Conservation (phyloP, 2,113 vertebrate genomes). For the Myiopsitta monachus region DNA sequence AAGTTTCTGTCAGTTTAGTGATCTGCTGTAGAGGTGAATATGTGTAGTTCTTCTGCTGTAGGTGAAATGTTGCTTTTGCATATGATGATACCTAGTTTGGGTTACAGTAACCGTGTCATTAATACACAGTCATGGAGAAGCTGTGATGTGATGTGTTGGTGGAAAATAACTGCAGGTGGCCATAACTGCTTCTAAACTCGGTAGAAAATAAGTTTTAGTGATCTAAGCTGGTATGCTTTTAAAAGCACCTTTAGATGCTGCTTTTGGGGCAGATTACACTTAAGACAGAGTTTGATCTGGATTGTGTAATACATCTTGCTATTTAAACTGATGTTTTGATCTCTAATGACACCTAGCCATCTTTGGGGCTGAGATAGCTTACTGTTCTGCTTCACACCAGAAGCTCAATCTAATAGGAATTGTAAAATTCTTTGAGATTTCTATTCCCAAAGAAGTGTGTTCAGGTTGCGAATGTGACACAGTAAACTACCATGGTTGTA, state of each 20-base stretch:
- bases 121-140: neutral
- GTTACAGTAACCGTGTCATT: neutral
- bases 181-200: neutral
- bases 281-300: neutral
- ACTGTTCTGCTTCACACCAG: neutral
- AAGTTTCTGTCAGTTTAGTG: neutral
- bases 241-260: neutral
- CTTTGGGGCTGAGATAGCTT: neutral
- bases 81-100: rapidly evolving
- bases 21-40: neutral
- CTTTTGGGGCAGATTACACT: neutral
- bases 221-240: neutral
- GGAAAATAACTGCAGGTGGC: neutral
- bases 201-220: neutral
- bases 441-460: neutral
- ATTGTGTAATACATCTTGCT: neutral
- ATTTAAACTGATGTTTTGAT: neutral
- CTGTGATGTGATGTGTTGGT: neutral
- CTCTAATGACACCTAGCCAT: neutral
- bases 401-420: neutral
- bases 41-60: neutral
- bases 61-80: neutral
- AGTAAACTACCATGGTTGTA: neutral
- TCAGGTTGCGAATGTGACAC: neutral
- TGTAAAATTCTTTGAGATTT: neutral